Conservation (phyloP, 2,797 vertebrate genomes). For the Argyrosomus regius region DNA sequence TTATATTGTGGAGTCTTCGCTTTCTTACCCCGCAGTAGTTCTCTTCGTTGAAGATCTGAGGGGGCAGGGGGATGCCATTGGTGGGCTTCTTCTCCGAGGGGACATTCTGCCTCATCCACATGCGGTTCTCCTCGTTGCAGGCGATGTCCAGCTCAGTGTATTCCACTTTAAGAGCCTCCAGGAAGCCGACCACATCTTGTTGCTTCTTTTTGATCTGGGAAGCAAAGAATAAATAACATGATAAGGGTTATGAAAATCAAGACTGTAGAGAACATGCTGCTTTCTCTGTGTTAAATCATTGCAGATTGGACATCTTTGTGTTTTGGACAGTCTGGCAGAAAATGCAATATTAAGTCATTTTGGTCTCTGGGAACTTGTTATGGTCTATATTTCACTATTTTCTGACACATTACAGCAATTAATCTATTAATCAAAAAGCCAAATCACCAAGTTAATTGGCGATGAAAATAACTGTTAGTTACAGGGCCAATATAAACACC, state of each 20-base stretch:
- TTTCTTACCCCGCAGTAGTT: constrained; percentile 93
- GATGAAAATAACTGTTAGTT: not conserved
- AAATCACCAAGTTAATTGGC: not conserved
- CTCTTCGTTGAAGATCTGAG: constrained; percentile 98
- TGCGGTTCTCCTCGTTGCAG: constrained; percentile 94
- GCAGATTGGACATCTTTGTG: not conserved
- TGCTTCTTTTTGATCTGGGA: constrained; percentile 99
- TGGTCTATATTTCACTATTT: not conserved
- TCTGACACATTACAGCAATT: not conserved
- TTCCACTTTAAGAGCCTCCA: constrained; percentile 97
- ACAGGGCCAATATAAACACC: not conserved
- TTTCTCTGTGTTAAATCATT: not conserved
- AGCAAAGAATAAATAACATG: not conserved
- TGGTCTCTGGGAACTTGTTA: not conserved
- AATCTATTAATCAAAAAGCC: not conserved
- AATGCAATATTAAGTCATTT: not conserved
- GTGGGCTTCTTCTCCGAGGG: constrained; percentile 95
- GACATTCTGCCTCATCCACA: constrained; percentile 98
- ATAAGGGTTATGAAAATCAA: not conserved
- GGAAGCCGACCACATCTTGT: constrained; percentile 96
- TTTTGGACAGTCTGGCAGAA: not conserved
- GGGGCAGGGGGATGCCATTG: constrained; percentile 96
- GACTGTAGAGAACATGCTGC: not conserved
- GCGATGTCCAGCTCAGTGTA: constrained; percentile 96
- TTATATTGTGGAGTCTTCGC: not conserved